These are phyloP conservation scores for Trachelus iudaicus DNA, from an alignment of 2,888 invertebrate genomes.

Conservation along the genomic window DNA sequence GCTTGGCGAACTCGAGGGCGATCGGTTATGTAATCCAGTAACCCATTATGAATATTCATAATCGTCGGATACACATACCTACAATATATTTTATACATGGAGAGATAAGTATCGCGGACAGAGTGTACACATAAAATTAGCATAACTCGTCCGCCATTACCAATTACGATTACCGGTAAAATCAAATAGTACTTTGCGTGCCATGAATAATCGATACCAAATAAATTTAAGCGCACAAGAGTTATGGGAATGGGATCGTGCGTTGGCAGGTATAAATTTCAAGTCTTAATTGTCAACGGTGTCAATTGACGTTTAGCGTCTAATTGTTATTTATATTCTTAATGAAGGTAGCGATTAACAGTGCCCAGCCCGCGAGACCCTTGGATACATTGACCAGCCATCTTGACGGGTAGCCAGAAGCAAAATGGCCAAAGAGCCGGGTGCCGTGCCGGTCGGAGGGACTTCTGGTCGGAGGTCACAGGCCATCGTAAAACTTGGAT, in stretches of 20 bases:
- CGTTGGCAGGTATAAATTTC: not conserved
- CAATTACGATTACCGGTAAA: not conserved
- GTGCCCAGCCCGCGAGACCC: not conserved
- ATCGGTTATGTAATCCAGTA: constrained; percentile 43
- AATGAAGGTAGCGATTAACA: not conserved
- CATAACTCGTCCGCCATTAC: constrained; percentile 51
- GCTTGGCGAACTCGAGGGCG: not conserved
- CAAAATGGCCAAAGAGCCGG: not conserved
- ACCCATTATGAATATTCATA: constrained; percentile 47
- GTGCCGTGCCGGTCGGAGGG: not conserved
- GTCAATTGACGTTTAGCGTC: not conserved
- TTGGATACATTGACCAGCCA: not conserved
- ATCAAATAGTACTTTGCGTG: no score
- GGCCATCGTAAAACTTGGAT: not conserved
- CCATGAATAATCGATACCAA: not conserved
- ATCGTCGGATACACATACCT: not conserved
- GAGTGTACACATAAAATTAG: constrained; percentile 29
- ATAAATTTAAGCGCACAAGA: not conserved
- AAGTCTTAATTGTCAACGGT: not conserved
- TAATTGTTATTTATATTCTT: not conserved
- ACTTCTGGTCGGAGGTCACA: not conserved
- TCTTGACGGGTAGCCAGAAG: not conserved
- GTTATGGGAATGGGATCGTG: not conserved
- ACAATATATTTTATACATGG: not conserved
- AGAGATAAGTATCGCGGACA: not conserved